These are phyloP conservation scores for Actenoides lindsayi DNA, from an alignment of 2,113 vertebrate species.

Conservation along the genomic window DNA sequence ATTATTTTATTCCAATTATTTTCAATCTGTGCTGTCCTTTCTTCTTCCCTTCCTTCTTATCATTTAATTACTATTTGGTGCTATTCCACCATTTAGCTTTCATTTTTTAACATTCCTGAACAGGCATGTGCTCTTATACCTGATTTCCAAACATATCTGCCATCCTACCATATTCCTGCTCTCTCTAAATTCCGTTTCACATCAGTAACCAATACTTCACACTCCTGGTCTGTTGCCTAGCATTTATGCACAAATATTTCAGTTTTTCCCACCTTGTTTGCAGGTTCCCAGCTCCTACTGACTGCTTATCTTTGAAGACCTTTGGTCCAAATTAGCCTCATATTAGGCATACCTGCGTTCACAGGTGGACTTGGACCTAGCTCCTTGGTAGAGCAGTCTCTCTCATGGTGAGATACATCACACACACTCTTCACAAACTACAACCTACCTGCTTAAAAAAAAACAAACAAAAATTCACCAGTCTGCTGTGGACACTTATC, in stretches of 20 bases:
- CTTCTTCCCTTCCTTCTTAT: slow-evolving; percentile 22
- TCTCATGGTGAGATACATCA: neutral
- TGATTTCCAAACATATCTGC: neutral
- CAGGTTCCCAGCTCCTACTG: neutral
- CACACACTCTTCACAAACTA: neutral
- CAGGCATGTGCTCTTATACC: neutral
- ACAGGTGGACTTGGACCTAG: neutral
- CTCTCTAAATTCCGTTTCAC: slow-evolving; percentile 3
- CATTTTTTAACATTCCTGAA: slow-evolving; percentile 10
- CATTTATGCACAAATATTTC: neutral
- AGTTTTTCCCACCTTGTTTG: neutral
- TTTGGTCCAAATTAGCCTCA: neutral
- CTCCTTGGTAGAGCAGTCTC: neutral
- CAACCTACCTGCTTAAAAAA: neutral
- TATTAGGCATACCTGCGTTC: neutral
- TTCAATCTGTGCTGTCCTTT: neutral
- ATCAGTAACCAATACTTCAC: neutral
- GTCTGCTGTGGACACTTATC: neutral
- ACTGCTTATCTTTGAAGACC: neutral
- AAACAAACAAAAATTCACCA: neutral
- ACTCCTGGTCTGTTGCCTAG: neutral
- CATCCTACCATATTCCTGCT: neutral
- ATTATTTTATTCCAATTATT: slow-evolving; percentile 37
- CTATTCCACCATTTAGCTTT: slow-evolving; percentile 1
- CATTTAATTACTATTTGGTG: slow-evolving; percentile 45